These are phyloP conservation scores for Pygmarrhopalites habei DNA, from an alignment of 1,140 invertebrate genomes.

Conservation along the genomic window DNA sequence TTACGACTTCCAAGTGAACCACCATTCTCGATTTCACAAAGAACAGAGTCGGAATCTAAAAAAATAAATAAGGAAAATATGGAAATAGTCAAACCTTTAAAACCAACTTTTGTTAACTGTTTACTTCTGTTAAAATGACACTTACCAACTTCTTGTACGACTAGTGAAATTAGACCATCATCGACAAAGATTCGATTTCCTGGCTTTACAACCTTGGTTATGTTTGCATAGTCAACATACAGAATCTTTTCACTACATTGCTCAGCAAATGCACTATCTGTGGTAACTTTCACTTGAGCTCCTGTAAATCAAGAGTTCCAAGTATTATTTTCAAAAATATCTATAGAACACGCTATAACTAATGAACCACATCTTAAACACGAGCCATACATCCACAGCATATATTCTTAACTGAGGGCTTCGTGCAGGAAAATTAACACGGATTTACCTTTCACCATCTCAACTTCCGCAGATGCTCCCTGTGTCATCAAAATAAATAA, in stretches of 20 bases:
- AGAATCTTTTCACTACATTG: constrained; percentile 69
- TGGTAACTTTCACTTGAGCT: constrained; percentile 79
- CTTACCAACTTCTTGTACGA: constrained; percentile 66
- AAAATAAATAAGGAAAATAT: no score
- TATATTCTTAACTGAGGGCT: no score
- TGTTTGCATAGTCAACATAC: constrained; percentile 88
- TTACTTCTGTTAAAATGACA: constrained; percentile 34
- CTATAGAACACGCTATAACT: no score
- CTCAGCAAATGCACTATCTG: constrained; percentile 71
- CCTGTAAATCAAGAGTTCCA: no score
- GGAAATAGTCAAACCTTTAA: no score
- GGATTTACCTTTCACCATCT: constrained; percentile 73
- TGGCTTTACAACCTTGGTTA: constrained; percentile 81
- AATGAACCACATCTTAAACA: no score
- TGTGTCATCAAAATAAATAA: no score
- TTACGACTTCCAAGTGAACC: constrained; percentile 93
- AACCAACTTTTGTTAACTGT: no score
- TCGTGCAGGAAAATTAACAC: no score
- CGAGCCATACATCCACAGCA: no score
- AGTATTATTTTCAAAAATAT: no score
- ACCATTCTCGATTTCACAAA: constrained; percentile 92
- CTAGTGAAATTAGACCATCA: constrained; percentile 93
- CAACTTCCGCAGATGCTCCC: constrained; percentile 84
- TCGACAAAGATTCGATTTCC: constrained; percentile 90
- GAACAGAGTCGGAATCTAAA: constrained; percentile 50